Conservation (phyloP, 1,140 invertebrate genomes). For the Heliconius hermathena region DNA sequence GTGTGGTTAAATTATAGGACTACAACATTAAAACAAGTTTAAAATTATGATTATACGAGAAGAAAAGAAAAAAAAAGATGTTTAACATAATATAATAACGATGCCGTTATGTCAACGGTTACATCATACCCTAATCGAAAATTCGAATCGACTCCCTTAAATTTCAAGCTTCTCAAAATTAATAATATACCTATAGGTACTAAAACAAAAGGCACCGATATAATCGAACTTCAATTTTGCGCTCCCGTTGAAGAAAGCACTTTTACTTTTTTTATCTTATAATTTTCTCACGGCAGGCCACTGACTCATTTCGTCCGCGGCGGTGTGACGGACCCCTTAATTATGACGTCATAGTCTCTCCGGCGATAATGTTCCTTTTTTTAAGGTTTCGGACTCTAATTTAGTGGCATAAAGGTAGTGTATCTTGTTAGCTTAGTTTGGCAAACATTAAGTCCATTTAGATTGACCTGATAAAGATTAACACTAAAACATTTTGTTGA, state of each 20-base stretch:
- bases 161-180: constrained; percentile 68
- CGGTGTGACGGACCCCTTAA: constrained; percentile 58
- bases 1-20: not conserved
- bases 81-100: constrained; percentile 24
- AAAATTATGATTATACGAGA: constrained; percentile 13
- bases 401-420: constrained; percentile 59
- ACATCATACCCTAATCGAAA: constrained; percentile 73
- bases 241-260: constrained; percentile 71
- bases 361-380: constrained; percentile 44
- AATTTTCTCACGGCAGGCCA: constrained; percentile 60
- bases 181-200: constrained; percentile 53
- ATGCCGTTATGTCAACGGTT: constrained; percentile 50
- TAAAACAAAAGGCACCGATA: constrained; percentile 60
- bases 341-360: constrained; percentile 69
- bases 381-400: constrained; percentile 57
- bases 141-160: constrained; percentile 68
- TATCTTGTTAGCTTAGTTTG: constrained; percentile 59
- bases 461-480: constrained; percentile 45
- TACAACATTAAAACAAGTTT: constrained; percentile 20
- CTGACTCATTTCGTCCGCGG: constrained; percentile 57
- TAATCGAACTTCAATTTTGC: constrained; percentile 67
- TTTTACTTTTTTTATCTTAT: constrained; percentile 71
- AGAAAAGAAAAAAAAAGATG: not conserved
- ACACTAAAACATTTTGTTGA: constrained; percentile 46
- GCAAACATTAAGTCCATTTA: constrained; percentile 51